Conservation (phyloP, 1,140 invertebrate genomes). For the Mamestra configurata region DNA sequence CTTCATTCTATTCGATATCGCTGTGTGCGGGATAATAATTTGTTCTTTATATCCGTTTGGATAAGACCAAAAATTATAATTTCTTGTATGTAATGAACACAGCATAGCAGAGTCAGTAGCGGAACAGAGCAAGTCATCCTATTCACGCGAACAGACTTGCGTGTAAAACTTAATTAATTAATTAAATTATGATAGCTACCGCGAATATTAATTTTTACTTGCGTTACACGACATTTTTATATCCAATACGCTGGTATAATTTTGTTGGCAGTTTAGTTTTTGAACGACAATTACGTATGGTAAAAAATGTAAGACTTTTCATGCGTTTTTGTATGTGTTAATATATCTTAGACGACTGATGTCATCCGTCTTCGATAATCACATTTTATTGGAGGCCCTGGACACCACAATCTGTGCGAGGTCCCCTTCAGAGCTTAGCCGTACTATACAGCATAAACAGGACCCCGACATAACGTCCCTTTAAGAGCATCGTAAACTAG, state of each 20-base stretch:
- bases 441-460: slow-evolving; percentile 20
- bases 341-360: background rate
- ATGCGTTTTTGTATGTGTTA: too few relatives aligned
- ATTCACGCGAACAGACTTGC: slow-evolving; percentile 36
- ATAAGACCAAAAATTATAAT: slow-evolving; percentile 34
- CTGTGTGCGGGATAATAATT: background rate
- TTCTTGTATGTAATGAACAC: slow-evolving; percentile 33
- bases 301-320: too few relatives aligned
- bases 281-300: too few relatives aligned
- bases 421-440: slow-evolving; percentile 24
- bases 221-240: slow-evolving; percentile 36
- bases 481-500: slow-evolving; percentile 62
- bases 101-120: slow-evolving; percentile 36
- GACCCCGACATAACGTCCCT: slow-evolving; percentile 37
- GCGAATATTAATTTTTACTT: slow-evolving; percentile 32
- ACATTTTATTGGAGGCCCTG: background rate
- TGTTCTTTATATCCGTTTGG: background rate
- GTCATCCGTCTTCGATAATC: slow-evolving; percentile 6
- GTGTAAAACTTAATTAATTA: slow-evolving; percentile 45
- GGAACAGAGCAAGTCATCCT: slow-evolving; percentile 47
- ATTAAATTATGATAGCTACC: slow-evolving; percentile 38
- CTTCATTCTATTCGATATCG: slow-evolving; percentile 13
- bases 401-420: slow-evolving; percentile 14
- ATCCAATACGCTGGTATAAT: background rate
- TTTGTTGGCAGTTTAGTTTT: background rate